phyloP scores from a whole-genome alignment of 2,113 vertebrate genomes.

The Romanogobio albipinnatus region DNA sequence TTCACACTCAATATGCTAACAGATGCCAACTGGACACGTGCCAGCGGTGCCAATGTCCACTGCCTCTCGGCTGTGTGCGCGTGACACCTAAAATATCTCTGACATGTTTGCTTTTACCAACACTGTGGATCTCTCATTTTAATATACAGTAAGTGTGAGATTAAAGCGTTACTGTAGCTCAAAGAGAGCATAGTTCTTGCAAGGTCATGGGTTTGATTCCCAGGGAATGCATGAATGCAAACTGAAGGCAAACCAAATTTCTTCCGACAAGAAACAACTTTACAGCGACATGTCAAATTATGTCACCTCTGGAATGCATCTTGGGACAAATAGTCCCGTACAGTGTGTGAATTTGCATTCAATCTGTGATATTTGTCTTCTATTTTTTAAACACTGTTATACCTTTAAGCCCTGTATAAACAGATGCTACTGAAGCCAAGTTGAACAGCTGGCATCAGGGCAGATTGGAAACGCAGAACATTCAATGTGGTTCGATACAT shows the following conservation, averaged over 20 bases:
- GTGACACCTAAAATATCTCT: background rate
- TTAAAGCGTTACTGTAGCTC: background rate
- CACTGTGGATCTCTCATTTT: background rate
- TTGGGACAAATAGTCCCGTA: background rate
- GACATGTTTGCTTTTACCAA: background rate
- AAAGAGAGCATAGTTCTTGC: background rate
- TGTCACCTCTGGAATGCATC: background rate
- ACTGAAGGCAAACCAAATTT: too few species aligned
- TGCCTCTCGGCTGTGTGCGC: background rate
- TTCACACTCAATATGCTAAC: background rate
- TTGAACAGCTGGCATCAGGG: slow-evolving; percentile 4
- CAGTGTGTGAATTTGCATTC: background rate
- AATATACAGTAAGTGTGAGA: background rate
- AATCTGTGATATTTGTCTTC: background rate
- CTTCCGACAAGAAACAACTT: too few species aligned
- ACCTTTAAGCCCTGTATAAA: background rate
- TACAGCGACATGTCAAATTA: too few species aligned
- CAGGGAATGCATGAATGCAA: background rate
- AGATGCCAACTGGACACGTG: background rate
- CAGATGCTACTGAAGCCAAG: background rate
- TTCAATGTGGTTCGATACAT: background rate
- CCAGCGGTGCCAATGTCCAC: background rate
- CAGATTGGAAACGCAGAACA: background rate
- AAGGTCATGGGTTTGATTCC: too few species aligned
- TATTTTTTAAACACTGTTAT: background rate